Evolutionary conservation across 2,797 vertebrate species (phyloP).

Genomic region (Ctenosaura bakeri): DNA sequence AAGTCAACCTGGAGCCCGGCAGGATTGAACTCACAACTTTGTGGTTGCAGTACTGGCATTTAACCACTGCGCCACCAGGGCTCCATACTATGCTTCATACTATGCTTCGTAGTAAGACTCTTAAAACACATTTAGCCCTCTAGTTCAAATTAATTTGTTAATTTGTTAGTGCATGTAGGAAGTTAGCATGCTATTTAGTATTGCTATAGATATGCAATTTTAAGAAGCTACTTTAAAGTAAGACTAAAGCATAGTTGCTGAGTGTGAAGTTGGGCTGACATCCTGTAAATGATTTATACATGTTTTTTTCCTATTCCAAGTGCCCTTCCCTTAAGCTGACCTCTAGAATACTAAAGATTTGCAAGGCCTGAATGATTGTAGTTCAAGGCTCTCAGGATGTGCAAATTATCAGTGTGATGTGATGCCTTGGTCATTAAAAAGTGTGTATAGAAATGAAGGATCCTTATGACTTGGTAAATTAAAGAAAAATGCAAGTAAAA

Average conservation of each 20-base stretch:
- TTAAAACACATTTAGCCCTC: background rate
- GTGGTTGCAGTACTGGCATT: too few species aligned
- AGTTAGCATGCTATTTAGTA: background rate
- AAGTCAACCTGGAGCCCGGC: too few species aligned
- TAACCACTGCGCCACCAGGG: too few species aligned
- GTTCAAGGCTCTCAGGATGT: background rate
- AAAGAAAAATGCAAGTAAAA: background rate
- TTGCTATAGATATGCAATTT: background rate
- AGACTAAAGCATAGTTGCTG: background rate
- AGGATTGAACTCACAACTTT: too few species aligned
- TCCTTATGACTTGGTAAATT: slow-evolving; percentile 12
- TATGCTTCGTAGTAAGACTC: background rate
- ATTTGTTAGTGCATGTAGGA: background rate
- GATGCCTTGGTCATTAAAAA: background rate
- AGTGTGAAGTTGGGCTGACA: background rate
- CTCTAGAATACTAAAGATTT: background rate
- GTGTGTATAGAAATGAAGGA: slow-evolving; percentile 29
- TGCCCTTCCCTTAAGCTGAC: background rate
- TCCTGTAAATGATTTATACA: too few species aligned
- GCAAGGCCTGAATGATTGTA: background rate
- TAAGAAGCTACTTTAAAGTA: background rate
- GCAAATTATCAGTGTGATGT: slow-evolving; percentile 11
- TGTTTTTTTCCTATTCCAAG: too few species aligned
- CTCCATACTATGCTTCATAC: too few species aligned
- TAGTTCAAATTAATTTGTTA: background rate